Base-by-base conservation (phyloP, 1,140 invertebrate species). In the Archegozetes longisetosus region DNA sequence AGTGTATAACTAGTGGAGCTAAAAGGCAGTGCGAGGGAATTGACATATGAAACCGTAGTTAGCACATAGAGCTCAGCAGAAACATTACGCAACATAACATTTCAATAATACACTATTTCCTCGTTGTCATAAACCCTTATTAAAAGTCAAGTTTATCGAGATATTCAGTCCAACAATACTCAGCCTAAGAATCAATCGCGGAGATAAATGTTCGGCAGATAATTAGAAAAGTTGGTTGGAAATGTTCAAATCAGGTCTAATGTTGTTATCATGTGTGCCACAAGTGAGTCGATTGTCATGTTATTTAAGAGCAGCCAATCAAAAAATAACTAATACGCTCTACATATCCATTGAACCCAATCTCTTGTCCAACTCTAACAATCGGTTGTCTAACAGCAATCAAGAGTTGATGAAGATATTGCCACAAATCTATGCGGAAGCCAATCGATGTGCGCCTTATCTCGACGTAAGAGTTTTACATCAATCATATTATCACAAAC, bases 381-480 rank as follows among this genome's bases (percentile, higher is more conserved):
- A 24, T 58, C 1, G 6, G n/a, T n/a, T 20, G 24, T 22, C 22
- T 28, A 40, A 40, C 17, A 9, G 32, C 17, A 6, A 40, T 17
- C 6, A 40, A 40, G 47, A 58, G 22, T 3, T 58, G 27, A 3
- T 14, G 2, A 50, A 58, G 12, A 14, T 58, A 29, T 46, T 58
- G 13, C 57, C 57, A 17, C n/a, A 20, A 3, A 58, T 58, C 24
- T 58, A 58, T 25, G 29, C 32, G 6, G 57, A 58, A 53, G 57
- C 57, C 1, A 40, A 58, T 28, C 25, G 29, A 40, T n/a, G 29
- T 32, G 57, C 57, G 22, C 57, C 57, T 9, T 23, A 17, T 3
- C 57, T 58, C 50, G 57, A 58, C 49, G 48, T 58, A 17, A 40
- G 57, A 22, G 57, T 58, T 53, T 22, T 58, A 22, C 57, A 58